Evolutionary conservation across 2,113 vertebrate species (phyloP).

Genomic region (Lagopus muta): DNA sequence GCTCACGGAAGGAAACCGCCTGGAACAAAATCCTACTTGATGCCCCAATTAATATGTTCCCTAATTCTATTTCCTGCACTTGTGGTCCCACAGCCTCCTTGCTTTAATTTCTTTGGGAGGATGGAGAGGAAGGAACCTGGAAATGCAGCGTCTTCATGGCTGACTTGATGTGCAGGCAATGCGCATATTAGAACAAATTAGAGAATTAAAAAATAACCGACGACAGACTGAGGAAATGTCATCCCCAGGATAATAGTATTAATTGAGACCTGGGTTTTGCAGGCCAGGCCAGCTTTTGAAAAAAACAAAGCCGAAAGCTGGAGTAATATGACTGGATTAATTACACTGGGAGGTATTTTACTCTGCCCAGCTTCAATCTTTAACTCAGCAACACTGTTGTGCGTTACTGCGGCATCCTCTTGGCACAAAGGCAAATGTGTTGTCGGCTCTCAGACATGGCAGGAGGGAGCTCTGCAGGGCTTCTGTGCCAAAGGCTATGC

Average conservation of each 20-base stretch:
- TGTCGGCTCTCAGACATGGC: neutral
- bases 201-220: constrained; percentile 84
- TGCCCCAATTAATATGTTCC: constrained; percentile 88
- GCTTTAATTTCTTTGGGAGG: constrained; percentile 85
- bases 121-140: constrained; percentile 86
- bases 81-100: constrained; percentile 80
- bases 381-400: neutral
- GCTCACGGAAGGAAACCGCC: constrained; percentile 86
- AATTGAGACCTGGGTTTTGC: constrained; percentile 80
- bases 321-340: constrained; percentile 51
- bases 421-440: neutral
- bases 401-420: accelerated
- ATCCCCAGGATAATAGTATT: constrained; percentile 83
- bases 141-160: constrained; percentile 81
- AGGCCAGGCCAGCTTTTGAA: constrained; percentile 56
- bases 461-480: neutral
- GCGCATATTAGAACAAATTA: constrained; percentile 87
- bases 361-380: neutral
- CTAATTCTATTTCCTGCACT: constrained; percentile 90
- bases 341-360: constrained; percentile 6
- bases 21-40: constrained; percentile 87
- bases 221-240: constrained; percentile 84
- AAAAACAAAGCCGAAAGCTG: constrained; percentile 13
- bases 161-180: constrained; percentile 84
- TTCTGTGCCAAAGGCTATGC: neutral